Conservation (phyloP, 2,888 invertebrate genomes). For the Bimastos eiseni region DNA sequence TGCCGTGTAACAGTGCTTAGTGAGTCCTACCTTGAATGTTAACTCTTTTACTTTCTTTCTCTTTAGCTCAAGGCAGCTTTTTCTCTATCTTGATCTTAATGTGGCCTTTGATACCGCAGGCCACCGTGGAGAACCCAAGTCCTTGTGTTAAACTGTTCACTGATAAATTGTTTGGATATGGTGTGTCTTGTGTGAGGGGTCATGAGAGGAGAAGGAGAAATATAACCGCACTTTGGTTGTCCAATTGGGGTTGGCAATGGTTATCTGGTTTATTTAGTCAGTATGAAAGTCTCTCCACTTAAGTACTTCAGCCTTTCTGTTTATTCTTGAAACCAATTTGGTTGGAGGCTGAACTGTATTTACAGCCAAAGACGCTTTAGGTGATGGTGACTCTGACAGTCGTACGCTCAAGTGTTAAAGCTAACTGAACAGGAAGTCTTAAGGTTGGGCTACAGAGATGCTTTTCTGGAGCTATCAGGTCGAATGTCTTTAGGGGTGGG, state of each 20-base stretch:
- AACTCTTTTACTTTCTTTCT: not conserved
- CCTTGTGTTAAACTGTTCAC: not conserved
- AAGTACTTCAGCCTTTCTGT: not conserved
- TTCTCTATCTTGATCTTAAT: constrained; percentile 8
- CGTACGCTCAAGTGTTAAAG: not conserved
- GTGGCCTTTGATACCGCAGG: constrained; percentile 6
- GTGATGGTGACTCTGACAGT: not conserved
- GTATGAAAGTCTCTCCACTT: not conserved
- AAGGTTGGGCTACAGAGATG: too few relatives aligned
- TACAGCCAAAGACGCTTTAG: not conserved
- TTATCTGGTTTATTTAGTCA: not conserved
- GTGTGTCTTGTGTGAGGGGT: not conserved
- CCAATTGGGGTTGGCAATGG: not conserved
- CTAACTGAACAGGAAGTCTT: not conserved
- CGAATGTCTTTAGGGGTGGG: too few relatives aligned
- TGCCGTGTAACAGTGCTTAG: too few relatives aligned
- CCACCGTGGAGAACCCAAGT: not conserved
- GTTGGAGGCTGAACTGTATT: not conserved
- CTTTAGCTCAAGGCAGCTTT: not conserved
- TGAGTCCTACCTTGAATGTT: not conserved
- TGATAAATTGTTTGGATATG: not conserved
- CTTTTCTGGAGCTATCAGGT: too few relatives aligned
- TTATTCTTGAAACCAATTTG: not conserved
- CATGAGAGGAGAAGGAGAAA: not conserved
- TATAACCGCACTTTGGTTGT: not conserved